A percentile compares a stretch with the other conserved stretches of the same genome.
These are phyloP conservation scores for Limnephilus marmoratus DNA, from an alignment of 2,888 invertebrate genomes.

Conservation along the genomic window DNA sequence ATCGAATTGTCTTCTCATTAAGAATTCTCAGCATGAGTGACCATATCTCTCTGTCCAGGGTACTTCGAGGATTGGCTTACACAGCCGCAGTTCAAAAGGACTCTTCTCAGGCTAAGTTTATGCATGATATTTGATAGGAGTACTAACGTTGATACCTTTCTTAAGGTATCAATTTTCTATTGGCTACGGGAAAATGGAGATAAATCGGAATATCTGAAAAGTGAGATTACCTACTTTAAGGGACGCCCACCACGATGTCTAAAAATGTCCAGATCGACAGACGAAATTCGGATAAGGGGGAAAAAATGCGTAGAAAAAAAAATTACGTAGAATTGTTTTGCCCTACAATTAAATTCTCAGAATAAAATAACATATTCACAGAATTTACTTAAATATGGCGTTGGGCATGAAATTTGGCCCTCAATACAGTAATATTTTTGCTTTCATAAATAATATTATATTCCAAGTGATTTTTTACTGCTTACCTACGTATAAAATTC, in stretches of 20 bases:
- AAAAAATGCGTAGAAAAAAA: background rate
- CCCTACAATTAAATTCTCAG: background rate
- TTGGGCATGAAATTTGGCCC: background rate
- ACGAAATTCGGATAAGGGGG: background rate
- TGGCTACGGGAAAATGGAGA: background rate
- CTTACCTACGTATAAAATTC: too few species aligned
- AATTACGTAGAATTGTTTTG: background rate
- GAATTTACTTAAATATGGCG: background rate
- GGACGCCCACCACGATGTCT: background rate
- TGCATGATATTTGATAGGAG: background rate
- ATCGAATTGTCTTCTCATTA: background rate
- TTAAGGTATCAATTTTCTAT: background rate
- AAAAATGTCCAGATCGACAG: background rate
- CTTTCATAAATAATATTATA: background rate
- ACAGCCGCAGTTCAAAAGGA: background rate
- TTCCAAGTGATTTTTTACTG: background rate
- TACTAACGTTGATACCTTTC: background rate
- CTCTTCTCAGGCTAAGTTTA: background rate
- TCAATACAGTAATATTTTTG: background rate
- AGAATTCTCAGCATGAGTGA: background rate
- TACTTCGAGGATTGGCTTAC: background rate
- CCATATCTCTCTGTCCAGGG: background rate
- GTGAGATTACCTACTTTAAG: background rate
- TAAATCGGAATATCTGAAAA: background rate
- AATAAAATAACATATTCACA: background rate